phyloP scores from a whole-genome alignment of 2,888 invertebrate species.

The Nomada fabriciana region DNA sequence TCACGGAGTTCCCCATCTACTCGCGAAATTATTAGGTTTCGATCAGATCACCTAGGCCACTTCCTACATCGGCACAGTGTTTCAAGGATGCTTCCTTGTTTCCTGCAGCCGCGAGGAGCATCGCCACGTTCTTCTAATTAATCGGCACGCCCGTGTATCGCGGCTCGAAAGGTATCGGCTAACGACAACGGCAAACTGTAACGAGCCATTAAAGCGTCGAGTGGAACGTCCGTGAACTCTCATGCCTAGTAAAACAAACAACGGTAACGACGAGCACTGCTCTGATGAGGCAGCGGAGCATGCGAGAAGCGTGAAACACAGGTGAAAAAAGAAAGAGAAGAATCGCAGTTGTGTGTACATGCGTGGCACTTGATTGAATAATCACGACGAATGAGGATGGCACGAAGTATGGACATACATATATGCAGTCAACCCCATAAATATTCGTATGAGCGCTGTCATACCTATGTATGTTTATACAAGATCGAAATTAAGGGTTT shows the following conservation, averaged over 20 bases:
- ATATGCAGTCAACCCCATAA: too few species aligned
- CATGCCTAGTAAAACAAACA: slow-evolving; percentile 32
- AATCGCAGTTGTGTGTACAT: too few species aligned
- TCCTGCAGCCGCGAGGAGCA: slow-evolving; percentile 15
- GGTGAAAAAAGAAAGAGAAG: neutral
- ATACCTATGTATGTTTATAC: too few species aligned
- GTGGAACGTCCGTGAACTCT: slow-evolving; percentile 19
- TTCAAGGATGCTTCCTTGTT: slow-evolving; percentile 45
- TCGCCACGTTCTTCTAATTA: slow-evolving; percentile 46
- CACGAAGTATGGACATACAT: too few species aligned
- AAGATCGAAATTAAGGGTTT: too few species aligned
- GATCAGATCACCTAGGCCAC: slow-evolving; percentile 17
- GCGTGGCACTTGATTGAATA: neutral
- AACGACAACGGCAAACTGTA: slow-evolving; percentile 29
- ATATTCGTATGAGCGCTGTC: too few species aligned
- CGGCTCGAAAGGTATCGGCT: slow-evolving; percentile 27
- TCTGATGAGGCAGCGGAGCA: slow-evolving; percentile 9
- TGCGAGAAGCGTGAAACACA: slow-evolving; percentile 6
- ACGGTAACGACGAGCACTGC: slow-evolving; percentile 11
- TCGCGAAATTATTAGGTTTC: slow-evolving; percentile 35
- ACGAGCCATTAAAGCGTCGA: slow-evolving; percentile 27
- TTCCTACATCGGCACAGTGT: slow-evolving; percentile 32
- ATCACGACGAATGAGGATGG: neutral
- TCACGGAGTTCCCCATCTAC: neutral
- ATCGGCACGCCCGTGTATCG: slow-evolving; percentile 13